A percentile compares a stretch with the other conserved stretches of the same genome.
Conservation (phyloP, 2,797 vertebrate genomes). For the Rallus crepitans region DNA sequence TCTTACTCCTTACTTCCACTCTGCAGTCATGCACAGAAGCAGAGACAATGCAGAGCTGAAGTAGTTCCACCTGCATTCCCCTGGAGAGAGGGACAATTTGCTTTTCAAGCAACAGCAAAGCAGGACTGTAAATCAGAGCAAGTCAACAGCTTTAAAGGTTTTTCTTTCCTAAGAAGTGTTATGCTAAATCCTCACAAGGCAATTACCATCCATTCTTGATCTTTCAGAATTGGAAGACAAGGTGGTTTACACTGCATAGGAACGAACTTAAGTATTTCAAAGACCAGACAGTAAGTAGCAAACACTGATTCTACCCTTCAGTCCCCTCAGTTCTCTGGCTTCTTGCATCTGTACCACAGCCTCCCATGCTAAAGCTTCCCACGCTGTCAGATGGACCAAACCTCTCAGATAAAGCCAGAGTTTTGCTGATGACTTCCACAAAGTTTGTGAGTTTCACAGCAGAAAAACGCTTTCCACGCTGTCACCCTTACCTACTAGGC, state of each 20-base stretch:
- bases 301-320: background rate
- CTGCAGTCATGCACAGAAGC: background rate
- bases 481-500: background rate
- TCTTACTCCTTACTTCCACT: background rate
- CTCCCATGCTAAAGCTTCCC: background rate
- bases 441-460: background rate
- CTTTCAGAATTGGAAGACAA: slow-evolving; percentile 94
- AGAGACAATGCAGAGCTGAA: background rate
- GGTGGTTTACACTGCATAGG: slow-evolving; percentile 95
- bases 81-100: background rate
- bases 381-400: background rate
- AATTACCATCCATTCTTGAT: background rate
- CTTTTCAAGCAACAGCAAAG: background rate
- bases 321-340: background rate
- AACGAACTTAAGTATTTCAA: slow-evolving; percentile 97
- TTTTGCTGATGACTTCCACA: background rate
- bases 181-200: background rate
- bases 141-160: background rate
- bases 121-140: background rate
- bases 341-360: background rate
- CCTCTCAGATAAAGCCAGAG: background rate
- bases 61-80: background rate
- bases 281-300: slow-evolving; percentile 90
- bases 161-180: background rate
- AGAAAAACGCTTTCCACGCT: background rate